Base-by-base conservation (phyloP, 2,113 vertebrate genomes). In the Perca schrenkii region DNA sequence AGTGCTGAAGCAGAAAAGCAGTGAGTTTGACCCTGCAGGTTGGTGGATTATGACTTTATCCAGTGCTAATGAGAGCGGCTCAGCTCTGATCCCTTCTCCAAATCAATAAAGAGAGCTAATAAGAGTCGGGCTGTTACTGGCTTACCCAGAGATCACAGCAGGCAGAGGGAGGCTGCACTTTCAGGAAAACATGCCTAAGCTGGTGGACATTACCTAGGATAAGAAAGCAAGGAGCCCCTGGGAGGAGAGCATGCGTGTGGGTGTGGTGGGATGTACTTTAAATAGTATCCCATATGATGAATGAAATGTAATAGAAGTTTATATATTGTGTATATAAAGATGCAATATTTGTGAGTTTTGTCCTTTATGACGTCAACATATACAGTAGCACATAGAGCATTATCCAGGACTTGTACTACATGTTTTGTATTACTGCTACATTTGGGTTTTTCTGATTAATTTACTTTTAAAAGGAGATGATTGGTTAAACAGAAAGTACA, bases 91-190 rank as follows among this genome's bases (percentile, higher is more conserved):
- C 86, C 78, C 88, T 74, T 77, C 79, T 84, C 78, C 57, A 85
- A 88, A 94, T 96, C 94, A 93, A 96, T 95, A 93, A 79, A 60
- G 73, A 85, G 85, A 92, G 89, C 84, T 92, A 93, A 93, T 91
- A 91, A 92, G 80, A 86, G 81, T 56, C 3, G 69, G 69, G 72
- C 75, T 60, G 84, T 90, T 91, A 93, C 53, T 15, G 91, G 90
- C 86, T 92, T 79, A 90, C 40, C 71, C 77, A 64, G 80, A 86
- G 90, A 93, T 92, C 88, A 92, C 89, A 88, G 89, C 74, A 21
- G 77, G 52, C 22, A 0, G 53, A 75, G 54, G 28, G 83, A 70
- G 88, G 80, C 83, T 4, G 61, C 1, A 31, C 50, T 81, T n/a
- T 82, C 47, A 74, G 50, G 63, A 84, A 65, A 67, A 74, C 74